Base-by-base conservation (phyloP, 2,113 vertebrate genomes). In the Sinocyclocheilus anophthalmus region DNA sequence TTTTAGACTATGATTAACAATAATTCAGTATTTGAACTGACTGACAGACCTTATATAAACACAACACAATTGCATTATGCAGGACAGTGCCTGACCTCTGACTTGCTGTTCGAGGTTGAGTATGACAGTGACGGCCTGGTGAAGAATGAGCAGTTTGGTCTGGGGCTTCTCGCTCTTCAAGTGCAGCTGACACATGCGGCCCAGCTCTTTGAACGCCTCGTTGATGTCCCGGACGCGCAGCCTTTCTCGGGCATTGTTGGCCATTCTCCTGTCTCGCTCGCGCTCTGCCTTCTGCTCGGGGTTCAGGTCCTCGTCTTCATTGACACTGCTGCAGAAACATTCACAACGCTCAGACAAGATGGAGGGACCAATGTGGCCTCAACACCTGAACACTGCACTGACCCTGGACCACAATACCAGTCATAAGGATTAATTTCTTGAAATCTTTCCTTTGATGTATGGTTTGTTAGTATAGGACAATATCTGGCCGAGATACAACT, bases 81-180 rank as follows among this genome's bases (percentile, higher is more conserved):
- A 2, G 10, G 10, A 48, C 45, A 48, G 11, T 48, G 45, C 3
- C 45, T 95, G 84, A 99, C 98, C 98, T 97, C 98, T 95, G 91
- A 99, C 98, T 96, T 99, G 98, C 92, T 99, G 98, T 93, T 99
- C 98, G 87, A 99, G 94, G 92, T 95, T 99, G 87, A 99, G 97
- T 90, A 99, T 99, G 90, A 99, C 98, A 0, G 98, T 96, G 92
- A 99, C 98, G 7, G 98, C 98, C 95, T 99, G 98, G 93, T 99
- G 98, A 83, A 99, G 97, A 93, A 99, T 99, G 83, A 99, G 97
- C 93, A 99, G 96, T 91, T 99, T 99, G 2, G 98, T 99, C 91
- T 99, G 97, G 0, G 98, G 98, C 90, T 99, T 99, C 90, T 99
- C 98, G 72, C 97, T 99, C 93, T 99, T 99, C 90, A 99, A 94